phyloP scores from a whole-genome alignment of 2,113 vertebrate genomes.

The Marcusenius ussheri region DNA sequence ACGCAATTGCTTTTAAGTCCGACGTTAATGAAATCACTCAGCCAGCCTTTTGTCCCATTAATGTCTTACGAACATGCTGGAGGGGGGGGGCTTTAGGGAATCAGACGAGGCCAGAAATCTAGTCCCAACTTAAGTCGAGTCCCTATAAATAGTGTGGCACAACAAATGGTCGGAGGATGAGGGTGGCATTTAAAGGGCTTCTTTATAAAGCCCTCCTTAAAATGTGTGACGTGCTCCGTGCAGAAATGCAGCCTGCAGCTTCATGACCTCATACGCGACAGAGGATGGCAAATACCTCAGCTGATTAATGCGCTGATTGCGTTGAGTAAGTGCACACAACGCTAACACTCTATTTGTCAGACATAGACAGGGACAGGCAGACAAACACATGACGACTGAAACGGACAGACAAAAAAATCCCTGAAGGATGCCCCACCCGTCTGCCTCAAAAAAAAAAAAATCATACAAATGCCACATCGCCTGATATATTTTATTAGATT shows the following conservation, averaged over 20 bases:
- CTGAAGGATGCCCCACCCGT: neutral
- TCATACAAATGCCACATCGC: neutral
- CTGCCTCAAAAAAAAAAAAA: neutral
- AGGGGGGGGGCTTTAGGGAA: constrained; percentile 16
- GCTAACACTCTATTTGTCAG: neutral
- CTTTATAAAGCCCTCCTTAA: neutral
- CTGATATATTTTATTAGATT: neutral
- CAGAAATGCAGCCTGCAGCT: neutral
- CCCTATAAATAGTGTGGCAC: constrained; percentile 21
- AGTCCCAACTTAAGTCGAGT: constrained; percentile 21
- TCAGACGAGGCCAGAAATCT: constrained; percentile 26
- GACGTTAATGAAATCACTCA: constrained; percentile 43
- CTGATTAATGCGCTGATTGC: neutral
- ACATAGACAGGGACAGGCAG: neutral
- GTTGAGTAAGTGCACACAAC: neutral
- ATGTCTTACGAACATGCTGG: constrained; percentile 23
- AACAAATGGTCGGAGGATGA: constrained; percentile 30
- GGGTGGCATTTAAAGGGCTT: constrained; percentile 25
- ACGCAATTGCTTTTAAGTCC: constrained; percentile 25
- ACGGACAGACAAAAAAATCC: neutral
- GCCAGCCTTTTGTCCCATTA: constrained; percentile 34
- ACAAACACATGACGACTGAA: neutral
- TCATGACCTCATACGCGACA: neutral
- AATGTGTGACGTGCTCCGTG: neutral
- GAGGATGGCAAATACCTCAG: neutral